Conservation (phyloP, 1,140 invertebrate genomes). For the Drosophila erecta region DNA sequence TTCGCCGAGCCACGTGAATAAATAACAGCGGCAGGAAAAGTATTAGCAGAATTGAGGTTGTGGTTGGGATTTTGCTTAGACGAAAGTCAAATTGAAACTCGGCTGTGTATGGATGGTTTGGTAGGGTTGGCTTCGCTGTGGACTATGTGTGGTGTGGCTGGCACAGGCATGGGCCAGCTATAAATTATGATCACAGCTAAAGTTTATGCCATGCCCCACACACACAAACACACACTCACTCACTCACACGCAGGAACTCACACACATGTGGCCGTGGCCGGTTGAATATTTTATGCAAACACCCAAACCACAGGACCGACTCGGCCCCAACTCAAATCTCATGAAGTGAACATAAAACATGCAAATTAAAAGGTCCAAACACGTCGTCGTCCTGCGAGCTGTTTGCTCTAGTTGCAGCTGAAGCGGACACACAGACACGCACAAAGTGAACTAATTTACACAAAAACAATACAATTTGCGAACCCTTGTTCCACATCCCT, state of each 20-base stretch:
- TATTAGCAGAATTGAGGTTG: conserved; percentile 60
- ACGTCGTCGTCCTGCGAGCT: conserved; percentile 57
- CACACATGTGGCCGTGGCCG: conserved; percentile 70
- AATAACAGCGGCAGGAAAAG: conserved; percentile 62
- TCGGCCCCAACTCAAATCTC: conserved; percentile 72
- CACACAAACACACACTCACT: conserved; percentile 10
- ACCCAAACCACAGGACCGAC: conserved; percentile 70
- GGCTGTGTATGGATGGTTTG: conserved; percentile 7
- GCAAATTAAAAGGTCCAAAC: conserved; percentile 82
- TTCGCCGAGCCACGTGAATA: conserved; percentile 71
- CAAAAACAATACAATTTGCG: conserved; percentile 82
- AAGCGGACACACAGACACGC: conserved; percentile 32
- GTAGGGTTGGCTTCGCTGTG: not conserved
- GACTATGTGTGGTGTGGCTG: not conserved
- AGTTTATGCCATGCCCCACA: conserved; percentile 53
- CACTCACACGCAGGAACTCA: not conserved
- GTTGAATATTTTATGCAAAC: conserved; percentile 80
- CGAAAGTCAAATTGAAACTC: conserved; percentile 72
- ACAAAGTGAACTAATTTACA: conserved; percentile 81
- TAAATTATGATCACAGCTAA: conserved; percentile 79
- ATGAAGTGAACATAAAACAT: conserved; percentile 83
- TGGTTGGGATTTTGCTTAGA: conserved; percentile 35
- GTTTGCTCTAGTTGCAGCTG: conserved; percentile 32
- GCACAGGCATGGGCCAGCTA: conserved; percentile 48
- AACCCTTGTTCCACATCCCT: conserved; percentile 64